Percentiles rank a stretch among this genome's conserved stretches.
Conservation (phyloP, 2,113 vertebrate species). For the Muntiacus muntjak region DNA sequence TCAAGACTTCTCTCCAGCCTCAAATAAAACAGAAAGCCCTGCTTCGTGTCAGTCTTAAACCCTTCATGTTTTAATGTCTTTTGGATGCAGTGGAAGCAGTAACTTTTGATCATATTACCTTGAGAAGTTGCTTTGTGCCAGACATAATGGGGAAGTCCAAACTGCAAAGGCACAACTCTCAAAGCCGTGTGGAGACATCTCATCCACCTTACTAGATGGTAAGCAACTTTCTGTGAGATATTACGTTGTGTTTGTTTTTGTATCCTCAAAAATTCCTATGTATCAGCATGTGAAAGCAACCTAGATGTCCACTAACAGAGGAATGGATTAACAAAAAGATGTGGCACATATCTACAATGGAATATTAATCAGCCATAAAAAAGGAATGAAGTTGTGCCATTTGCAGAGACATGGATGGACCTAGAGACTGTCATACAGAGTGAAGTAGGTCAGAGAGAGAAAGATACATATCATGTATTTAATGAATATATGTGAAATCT, state of each 20-base stretch:
- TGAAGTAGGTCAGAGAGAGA: not conserved
- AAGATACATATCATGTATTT: not conserved
- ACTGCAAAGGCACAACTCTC: not conserved
- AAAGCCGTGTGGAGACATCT: fast-evolving
- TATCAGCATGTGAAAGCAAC: not conserved
- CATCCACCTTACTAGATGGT: not conserved
- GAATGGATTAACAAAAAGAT: not conserved
- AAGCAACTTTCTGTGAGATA: not conserved
- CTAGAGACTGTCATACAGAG: not conserved
- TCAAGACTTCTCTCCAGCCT: not conserved
- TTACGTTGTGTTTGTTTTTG: not conserved
- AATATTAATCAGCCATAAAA: not conserved
- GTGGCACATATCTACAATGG: not conserved
- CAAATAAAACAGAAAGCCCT: not conserved
- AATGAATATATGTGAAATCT: not conserved
- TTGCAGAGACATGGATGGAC: not conserved
- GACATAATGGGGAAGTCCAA: not conserved
- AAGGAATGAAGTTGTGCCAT: not conserved
- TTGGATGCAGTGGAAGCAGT: not conserved
- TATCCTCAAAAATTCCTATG: not conserved
- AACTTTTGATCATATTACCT: not conserved
- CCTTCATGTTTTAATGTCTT: not conserved
- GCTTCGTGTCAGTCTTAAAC: not conserved
- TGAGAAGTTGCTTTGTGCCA: not conserved
- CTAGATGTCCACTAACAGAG: not conserved